Evolutionary conservation across 2,113 vertebrate genomes (phyloP), one percentile per base, ranked within the genome.

Genomic region (Oryzias javanicus): DNA sequence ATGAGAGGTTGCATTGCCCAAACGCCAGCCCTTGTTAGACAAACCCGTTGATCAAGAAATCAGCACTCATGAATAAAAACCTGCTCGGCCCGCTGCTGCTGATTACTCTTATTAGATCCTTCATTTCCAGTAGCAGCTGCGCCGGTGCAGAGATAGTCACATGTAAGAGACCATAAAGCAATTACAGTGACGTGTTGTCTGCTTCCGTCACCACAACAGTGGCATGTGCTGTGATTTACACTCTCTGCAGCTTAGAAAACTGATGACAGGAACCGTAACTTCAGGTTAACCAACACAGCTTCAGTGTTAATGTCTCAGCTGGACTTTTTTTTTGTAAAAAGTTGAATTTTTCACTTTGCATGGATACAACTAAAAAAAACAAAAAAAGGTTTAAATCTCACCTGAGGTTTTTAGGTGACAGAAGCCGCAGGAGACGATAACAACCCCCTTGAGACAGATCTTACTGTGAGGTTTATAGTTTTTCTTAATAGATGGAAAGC

Each of bases 191-290:
- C 27, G 15, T 27, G 19, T 67, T 57, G 85, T 84, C 64, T 16
- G 53, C 44, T 8, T 46, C 48, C 13, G 7, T 4, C 68, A 63
- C 69, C 71, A 64, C 60, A 61, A 75, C 60, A 8, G 41, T 18
- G 63, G 41, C 18, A 72, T 79, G 80, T 63, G 50, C 20, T 52
- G n/a, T 73, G 60, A 79, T 82, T 44, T 27, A 42, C 20, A 72
- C 45, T 64, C 72, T 65, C 71, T 60, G 51, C 16, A 6, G 35
- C 42, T 19, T 58, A 4, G 44, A 10, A 0, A 25, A 29, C 64
- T 40, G 18, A 74, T 35, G 16, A 22, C 2, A 14, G 0, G 4
- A 17, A 17, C 2, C 35, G 12, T 35, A 35, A 35, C 35, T 35
- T 12, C 35, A 35, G 8, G 1, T 35, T 35, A 35, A 35, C 8